Evolutionary conservation across 2,797 vertebrate genomes (phyloP), one percentile per base, ranked within the genome.

Genomic region (Epinephelus awoara): DNA sequence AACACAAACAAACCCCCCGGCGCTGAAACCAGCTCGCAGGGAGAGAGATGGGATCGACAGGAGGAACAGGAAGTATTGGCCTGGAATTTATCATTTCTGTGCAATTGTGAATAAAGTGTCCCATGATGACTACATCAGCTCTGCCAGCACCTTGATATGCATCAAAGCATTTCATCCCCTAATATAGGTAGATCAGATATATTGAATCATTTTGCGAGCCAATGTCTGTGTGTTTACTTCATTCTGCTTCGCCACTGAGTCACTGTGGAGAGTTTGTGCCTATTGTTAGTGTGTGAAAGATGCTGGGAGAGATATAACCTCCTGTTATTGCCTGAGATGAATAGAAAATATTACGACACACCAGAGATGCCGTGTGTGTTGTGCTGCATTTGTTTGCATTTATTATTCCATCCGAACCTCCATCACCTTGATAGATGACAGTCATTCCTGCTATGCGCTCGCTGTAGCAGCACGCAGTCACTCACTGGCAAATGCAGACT

Each of bases 351-450:
- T 79, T 62, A 83, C 7, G 6, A 10, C 77, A 55, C 71, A 19
- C 80, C 7, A 1, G 46, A 79, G 72, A 62, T 46, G 64, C 47
- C 23, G 14, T 9, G 61, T 49, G 79, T 74, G 80, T 51, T 57
- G 51, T 15, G 25, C 56, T 62, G 84, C 77, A 42, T 59, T 82
- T 6, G 62, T 75, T 84, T 62, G 76, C 76, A 77, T 92, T 90
- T 89, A 80, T 89, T 93, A 93, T 91, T 90, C 88, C 70, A 79
- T 75, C 72, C 38, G 42, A 78, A 78, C 68, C 77, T 76, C 77
- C 87, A 81, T 90, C 80, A 72, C 79, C 84, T 83, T 93, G 92
- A 93, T 89, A 75, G 86, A 92, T 92, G 91, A 82, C 88, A 82
- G 81, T 80, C 79, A 67, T 92, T 79, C 23, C 67, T 83, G 64